Evolutionary conservation across 2,797 vertebrate species (phyloP).

Genomic region (Sphaeramia orbicularis): DNA sequence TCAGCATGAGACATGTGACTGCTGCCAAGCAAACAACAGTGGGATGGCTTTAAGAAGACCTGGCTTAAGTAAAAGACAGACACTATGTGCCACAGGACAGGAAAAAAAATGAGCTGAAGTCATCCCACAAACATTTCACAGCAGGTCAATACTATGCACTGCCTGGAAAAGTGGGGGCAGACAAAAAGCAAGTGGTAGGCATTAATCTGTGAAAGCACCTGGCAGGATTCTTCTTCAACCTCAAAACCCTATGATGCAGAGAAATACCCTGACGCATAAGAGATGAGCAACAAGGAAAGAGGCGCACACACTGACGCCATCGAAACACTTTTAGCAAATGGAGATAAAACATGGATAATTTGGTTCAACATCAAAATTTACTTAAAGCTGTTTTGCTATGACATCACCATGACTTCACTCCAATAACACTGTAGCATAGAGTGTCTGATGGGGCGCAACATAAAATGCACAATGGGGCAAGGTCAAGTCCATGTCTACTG

Average conservation of each 20-base stretch:
- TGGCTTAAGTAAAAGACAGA: slow-evolving; percentile 60
- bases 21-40: slow-evolving; percentile 70
- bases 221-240: slow-evolving; percentile 13
- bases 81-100: slow-evolving; percentile 56
- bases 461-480: slow-evolving; percentile 11
- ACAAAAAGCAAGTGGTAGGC: slow-evolving; percentile 18
- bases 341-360: slow-evolving; percentile 1
- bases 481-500: slow-evolving; percentile 45
- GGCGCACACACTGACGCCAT: slow-evolving; percentile 21
- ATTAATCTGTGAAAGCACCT: slow-evolving; percentile 19
- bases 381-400: neutral
- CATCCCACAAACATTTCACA: slow-evolving; percentile 75
- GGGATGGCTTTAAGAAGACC: slow-evolving; percentile 63
- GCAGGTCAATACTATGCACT: slow-evolving; percentile 53
- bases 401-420: neutral
- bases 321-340: slow-evolving; percentile 11
- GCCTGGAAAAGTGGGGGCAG: slow-evolving; percentile 12
- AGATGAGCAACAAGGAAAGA: slow-evolving; percentile 28
- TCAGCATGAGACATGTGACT: slow-evolving; percentile 59
- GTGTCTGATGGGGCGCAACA: neutral
- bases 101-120: slow-evolving; percentile 65
- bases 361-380: slow-evolving; percentile 37
- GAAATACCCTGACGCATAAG: neutral
- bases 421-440: slow-evolving; percentile 6
- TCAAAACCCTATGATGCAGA: neutral